Conservation (phyloP, 53 echinoderm and acorn worm species). For the Zoroaster sp. region DNA sequence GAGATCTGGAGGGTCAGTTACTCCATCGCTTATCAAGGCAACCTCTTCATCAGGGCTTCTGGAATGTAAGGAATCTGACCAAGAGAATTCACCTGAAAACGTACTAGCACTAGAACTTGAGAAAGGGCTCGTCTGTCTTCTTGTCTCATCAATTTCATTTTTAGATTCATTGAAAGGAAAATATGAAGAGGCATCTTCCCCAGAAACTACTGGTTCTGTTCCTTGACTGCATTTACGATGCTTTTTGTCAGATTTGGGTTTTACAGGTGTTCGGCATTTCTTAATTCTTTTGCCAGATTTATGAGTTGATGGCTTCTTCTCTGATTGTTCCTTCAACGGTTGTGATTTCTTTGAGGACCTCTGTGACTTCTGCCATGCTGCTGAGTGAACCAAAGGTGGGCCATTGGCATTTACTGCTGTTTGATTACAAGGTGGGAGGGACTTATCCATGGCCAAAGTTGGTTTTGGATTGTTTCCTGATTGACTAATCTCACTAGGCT, state of each 20-base stretch:
- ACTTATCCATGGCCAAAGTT: background rate
- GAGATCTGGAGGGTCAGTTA: constrained; percentile 34
- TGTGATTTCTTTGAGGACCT: background rate
- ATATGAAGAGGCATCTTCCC: background rate
- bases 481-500: background rate
- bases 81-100: background rate
- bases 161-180: background rate
- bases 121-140: background rate
- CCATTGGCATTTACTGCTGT: background rate
- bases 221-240: background rate
- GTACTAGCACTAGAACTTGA: constrained; percentile 7
- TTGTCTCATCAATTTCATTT: background rate
- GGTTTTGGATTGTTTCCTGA: background rate
- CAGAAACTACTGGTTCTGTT: background rate
- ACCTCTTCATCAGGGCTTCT: constrained; percentile 42
- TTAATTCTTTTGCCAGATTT: constrained; percentile 3
- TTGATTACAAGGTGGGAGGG: background rate
- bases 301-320: background rate
- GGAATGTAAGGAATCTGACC: constrained; percentile 23
- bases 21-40: constrained; percentile 35
- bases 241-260: constrained; percentile 1
- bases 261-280: background rate
- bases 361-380: background rate
- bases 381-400: background rate
- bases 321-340: background rate